phyloP scores from a whole-genome alignment of 2,888 invertebrate species.

The Stenoptilia bipunctidactyla region DNA sequence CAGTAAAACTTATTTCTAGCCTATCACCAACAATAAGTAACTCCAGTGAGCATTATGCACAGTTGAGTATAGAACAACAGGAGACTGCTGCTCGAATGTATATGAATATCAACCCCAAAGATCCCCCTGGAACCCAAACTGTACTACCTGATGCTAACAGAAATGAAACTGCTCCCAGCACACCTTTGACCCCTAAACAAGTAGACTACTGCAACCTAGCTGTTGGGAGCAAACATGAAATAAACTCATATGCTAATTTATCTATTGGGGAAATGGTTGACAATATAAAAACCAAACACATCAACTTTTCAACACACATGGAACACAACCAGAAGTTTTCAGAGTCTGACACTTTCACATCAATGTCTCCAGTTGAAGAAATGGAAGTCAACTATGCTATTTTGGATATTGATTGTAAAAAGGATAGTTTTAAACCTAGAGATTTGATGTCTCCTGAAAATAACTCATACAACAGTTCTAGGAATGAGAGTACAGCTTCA shows the following conservation, averaged over 20 bases:
- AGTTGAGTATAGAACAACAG: conserved; percentile 49
- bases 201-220: conserved; percentile 51
- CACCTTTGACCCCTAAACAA: conserved; percentile 49
- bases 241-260: conserved; percentile 55
- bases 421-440: conserved; percentile 32
- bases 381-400: conserved; percentile 81
- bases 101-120: conserved; percentile 51
- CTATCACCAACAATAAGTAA: conserved; percentile 56
- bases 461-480: conserved; percentile 38
- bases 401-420: conserved; percentile 78
- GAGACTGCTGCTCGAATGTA: conserved; percentile 44
- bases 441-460: conserved; percentile 40
- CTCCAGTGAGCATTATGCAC: conserved; percentile 61
- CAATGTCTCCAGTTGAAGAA: conserved; percentile 52
- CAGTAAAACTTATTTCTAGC: conserved; percentile 22
- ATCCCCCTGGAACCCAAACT: conserved; percentile 16
- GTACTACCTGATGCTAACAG: conserved; percentile 24
- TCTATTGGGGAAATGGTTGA: conserved; percentile 45
- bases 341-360: conserved; percentile 53
- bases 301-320: conserved; percentile 23
- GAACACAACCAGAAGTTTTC: conserved; percentile 47
- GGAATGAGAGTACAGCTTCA: conserved; percentile 40
- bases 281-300: conserved; percentile 33
- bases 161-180: conserved; percentile 35
- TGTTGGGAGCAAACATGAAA: conserved; percentile 35